Evolutionary conservation across 92 coral and sea anemone species (phyloP), one percentile per base, ranked within the genome.

Genomic region (Paramuricea clavata): DNA sequence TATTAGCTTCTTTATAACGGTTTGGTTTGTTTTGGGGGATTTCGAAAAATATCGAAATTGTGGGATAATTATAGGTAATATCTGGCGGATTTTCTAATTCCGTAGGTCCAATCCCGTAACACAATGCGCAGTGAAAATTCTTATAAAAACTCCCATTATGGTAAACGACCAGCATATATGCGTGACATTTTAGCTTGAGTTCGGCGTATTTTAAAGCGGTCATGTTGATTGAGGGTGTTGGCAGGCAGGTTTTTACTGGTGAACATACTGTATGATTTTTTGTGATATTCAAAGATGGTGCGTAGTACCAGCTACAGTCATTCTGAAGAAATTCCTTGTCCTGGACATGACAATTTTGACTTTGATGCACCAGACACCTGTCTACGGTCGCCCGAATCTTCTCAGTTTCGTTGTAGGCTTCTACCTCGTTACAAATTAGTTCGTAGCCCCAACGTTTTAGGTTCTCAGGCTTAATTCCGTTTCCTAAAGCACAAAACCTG

Each of bases 81-180:
- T 0, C 10, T 6, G 44, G 44, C 3, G 47, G 43, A 16, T 52
- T 50, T 52, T 76, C 21, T 56, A 76, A 22, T 15, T 76, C 42
- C 23, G 23, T 23, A 1, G 82, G 82, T 32, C 54, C 74, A 19
- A 78, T 35, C 10, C 90, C 41, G 26, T 35, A 33, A 39, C 90
- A 86, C 22, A 86, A 10, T 5, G 85, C 90, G 26, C 90, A 86
- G 31, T 77, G 84, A 19, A 65, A 67, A 42, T 87, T 87, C 49
- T 69, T 76, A 19, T 81, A 87, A 5, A 52, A 81, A 5, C 6
- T 16, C 3, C 49, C 33, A 15, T 42, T 35, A 34, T 72, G 74
- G 23, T 34, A 81, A 32, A 87, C 73, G 2, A 57, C 54, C n/a
- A 56, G 42, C 84, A 61, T 79, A 56, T 79, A 57, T 79, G 70